phyloP scores from a whole-genome alignment of 1,140 invertebrate genomes.

The Linepithema humile region DNA sequence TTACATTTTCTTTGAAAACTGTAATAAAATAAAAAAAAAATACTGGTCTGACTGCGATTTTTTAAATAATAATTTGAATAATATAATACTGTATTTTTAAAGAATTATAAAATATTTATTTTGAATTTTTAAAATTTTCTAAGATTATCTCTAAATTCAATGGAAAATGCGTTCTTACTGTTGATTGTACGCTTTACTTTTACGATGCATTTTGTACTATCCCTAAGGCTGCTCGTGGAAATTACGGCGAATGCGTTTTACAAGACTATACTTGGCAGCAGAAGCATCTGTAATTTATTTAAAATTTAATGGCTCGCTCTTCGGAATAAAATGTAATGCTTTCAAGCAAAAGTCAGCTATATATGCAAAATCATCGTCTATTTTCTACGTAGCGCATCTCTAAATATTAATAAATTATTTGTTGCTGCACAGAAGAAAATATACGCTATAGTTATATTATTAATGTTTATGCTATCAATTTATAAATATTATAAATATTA shows the following conservation, averaged over 20 bases:
- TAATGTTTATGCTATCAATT: conserved; percentile 4
- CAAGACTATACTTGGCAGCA: conserved; percentile 4
- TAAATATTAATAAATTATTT: conserved; percentile 36
- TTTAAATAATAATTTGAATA: background rate
- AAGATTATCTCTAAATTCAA: background rate
- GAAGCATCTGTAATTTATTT: conserved; percentile 29
- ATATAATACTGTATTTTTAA: background rate
- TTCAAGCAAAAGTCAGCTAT: conserved; percentile 17
- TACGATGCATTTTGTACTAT: conserved; percentile 9
- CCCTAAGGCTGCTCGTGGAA: conserved; percentile 4
- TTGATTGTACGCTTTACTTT: conserved; percentile 9
- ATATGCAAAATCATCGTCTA: conserved; percentile 17
- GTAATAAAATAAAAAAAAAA: background rate
- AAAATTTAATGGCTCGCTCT: conserved; percentile 24
- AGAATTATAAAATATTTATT: background rate
- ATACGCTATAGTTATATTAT: background rate
- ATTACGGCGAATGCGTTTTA: conserved; percentile 12
- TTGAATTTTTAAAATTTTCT: conserved; percentile 13
- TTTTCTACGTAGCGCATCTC: conserved; percentile 6
- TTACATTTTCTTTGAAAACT: background rate
- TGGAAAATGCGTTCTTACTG: conserved; percentile 5
- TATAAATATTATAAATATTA: background rate
- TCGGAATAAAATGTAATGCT: background rate
- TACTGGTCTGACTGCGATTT: background rate
- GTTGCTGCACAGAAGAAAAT: background rate